Percentiles rank a stretch among this genome's conserved stretches.
phyloP scores from a whole-genome alignment of 30 jellyfish, hydroid and myxozoan genomes.

The Sanderia malayensis region DNA sequence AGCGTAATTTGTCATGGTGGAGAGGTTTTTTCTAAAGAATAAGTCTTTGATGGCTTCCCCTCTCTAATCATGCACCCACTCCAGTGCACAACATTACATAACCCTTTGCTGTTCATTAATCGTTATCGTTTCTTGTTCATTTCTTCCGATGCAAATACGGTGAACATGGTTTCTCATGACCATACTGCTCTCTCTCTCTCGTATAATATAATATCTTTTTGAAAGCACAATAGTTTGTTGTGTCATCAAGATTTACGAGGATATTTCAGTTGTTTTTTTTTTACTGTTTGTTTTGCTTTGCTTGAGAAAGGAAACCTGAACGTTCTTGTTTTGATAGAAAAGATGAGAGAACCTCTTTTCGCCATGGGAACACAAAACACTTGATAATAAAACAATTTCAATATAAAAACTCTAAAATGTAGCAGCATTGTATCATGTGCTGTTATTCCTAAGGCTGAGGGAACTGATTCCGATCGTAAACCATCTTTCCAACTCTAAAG shows the following conservation, averaged over 20 bases:
- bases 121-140: too few relatives aligned
- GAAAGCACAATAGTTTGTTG: too few relatives aligned
- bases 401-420: not conserved
- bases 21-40: not conserved
- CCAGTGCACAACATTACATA: too few relatives aligned
- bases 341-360: not conserved
- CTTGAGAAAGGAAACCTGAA: not conserved
- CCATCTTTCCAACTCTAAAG: not conserved
- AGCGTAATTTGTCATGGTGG: not conserved
- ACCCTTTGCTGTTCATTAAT: too few relatives aligned
- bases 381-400: not conserved
- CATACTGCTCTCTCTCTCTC: not conserved
- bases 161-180: too few relatives aligned
- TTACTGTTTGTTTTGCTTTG: not conserved
- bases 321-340: not conserved
- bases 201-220: too few relatives aligned
- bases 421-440: too few relatives aligned
- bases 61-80: not conserved
- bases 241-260: too few relatives aligned
- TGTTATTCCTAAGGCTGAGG: too few relatives aligned
- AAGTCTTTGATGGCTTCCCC: not conserved
- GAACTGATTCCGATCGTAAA: not conserved
- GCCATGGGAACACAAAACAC: not conserved
- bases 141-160: too few relatives aligned
- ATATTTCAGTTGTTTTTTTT: not conserved